Evolutionary conservation across 2,113 vertebrate species (phyloP), one percentile per base, ranked within the genome.

Genomic region (Antechinus flavipes): DNA sequence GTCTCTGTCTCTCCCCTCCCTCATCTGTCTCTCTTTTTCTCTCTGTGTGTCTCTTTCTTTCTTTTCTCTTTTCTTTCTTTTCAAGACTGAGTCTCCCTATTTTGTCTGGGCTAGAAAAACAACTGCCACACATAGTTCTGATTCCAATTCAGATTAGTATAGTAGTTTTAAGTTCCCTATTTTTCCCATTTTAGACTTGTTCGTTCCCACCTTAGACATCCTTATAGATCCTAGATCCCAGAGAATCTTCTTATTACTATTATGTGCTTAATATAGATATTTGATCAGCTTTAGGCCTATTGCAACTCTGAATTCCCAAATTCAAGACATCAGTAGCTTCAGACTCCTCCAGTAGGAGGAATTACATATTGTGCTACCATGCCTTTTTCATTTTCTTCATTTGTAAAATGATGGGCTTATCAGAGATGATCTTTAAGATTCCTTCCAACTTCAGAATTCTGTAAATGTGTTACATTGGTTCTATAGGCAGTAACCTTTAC

Each of bases 301-400:
- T 84, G 9, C 52, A 93, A 96, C 53, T 92, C 50, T 92, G 49
- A n/a, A 49, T 84, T 24, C 22, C 16, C 49, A 14, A 42, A 52
- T 76, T 53, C n/a, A 54, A 42, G 53, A 1, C 25, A 84, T 55
- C 46, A 50, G 8, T 91, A 76, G 35, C 46, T 91, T 95, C 50
- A 76, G 22, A 19, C 16, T 93, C 14, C 92, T 93, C 7, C n/a
- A 84, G 0, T 49, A 47, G 35, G 14, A 76, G 14, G 68, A 76
- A 93, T 35, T 92, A 55, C 3, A 27, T 93, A 16, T 52, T 61
- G 14, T 55, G 19, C 53, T 54, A 42, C 54, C 93, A 94, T 35
- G 30, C 6, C 46, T 56, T 35, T 22, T 94, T 92, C 95, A n/a
- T 58, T 47, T 92, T 94, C 23, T n/a, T 96, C 53, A 53, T 50